Conservation (phyloP, 2,797 vertebrate genomes). For the Cryptoprocta ferox region DNA sequence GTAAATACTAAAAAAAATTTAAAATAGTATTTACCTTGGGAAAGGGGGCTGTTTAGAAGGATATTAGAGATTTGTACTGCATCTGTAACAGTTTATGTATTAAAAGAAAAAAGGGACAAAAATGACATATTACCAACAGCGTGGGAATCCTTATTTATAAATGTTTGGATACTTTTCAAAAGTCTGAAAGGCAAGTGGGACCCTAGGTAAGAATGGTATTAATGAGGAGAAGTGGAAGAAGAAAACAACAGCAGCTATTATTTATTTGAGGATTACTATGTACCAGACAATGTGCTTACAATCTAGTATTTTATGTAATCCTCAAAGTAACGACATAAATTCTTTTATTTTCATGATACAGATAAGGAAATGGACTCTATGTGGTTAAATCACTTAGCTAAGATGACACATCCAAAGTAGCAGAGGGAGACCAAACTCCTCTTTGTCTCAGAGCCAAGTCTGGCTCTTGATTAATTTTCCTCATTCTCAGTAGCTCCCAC, state of each 20-base stretch:
- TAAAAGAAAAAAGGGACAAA: neutral
- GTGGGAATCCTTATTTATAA: neutral
- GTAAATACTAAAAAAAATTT: no score
- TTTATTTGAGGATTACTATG: neutral
- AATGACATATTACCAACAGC: neutral
- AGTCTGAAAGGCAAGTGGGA: neutral
- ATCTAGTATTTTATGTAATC: neutral
- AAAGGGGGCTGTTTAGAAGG: neutral
- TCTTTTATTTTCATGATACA: neutral
- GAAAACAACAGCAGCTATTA: neutral
- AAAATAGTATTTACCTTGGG: neutral
- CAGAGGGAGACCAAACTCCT: neutral
- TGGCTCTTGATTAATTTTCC: neutral
- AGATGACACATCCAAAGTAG: neutral
- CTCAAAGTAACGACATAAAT: neutral
- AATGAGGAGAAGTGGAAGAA: neutral
- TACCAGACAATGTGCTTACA: neutral
- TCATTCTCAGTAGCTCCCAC: neutral
- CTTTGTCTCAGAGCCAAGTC: neutral
- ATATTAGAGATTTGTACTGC: neutral
- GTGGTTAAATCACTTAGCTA: neutral
- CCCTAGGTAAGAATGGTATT: neutral
- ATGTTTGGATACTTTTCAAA: conserved; percentile 6
- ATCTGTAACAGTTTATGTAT: neutral
- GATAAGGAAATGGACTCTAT: neutral